Percentiles rank a stretch among this genome's conserved stretches.
phyloP scores from a whole-genome alignment of 2,888 invertebrate genomes.

The Cantharis nigra region DNA sequence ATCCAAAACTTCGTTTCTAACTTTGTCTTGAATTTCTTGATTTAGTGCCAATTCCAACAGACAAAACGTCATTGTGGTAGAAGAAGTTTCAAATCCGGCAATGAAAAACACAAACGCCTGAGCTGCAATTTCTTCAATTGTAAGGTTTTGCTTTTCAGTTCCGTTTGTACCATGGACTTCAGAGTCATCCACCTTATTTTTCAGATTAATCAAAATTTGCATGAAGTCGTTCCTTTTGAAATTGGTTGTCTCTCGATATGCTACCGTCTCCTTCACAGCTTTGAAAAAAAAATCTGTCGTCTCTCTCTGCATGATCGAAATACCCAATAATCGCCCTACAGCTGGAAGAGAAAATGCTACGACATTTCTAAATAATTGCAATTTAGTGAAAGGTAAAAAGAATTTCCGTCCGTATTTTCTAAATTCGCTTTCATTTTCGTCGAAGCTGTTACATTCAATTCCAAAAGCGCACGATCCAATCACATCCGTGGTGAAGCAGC shows the following conservation, averaged over 20 bases:
- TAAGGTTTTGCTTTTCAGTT: neutral
- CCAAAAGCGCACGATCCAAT: slow-evolving; percentile 65
- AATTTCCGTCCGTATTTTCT: slow-evolving; percentile 33
- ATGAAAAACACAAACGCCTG: slow-evolving; percentile 43
- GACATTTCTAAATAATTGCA: slow-evolving; percentile 11
- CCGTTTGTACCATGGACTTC: neutral
- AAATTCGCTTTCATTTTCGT: slow-evolving; percentile 59
- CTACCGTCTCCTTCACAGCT: slow-evolving; percentile 54
- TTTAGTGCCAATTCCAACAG: slow-evolving; percentile 58
- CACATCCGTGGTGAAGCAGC: slow-evolving; percentile 63
- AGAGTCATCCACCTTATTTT: neutral
- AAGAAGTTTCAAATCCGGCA: slow-evolving; percentile 52
- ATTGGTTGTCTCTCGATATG: slow-evolving; percentile 55
- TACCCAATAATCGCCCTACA: neutral
- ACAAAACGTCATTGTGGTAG: slow-evolving; percentile 53
- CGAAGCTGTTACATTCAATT: slow-evolving; percentile 62
- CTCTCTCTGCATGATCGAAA: neutral
- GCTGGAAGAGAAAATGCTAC: neutral
- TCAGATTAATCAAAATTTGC: slow-evolving; percentile 58
- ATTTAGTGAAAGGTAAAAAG: slow-evolving; percentile 15
- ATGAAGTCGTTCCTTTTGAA: slow-evolving; percentile 60
- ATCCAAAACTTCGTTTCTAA: slow-evolving; percentile 52
- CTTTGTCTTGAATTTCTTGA: slow-evolving; percentile 53
- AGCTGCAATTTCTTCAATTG: slow-evolving; percentile 31
- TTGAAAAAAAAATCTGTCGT: slow-evolving; percentile 53